A percentile compares a stretch with the other conserved stretches of the same genome.
phyloP scores from a whole-genome alignment of 37 sponge, comb jelly and placozoan genomes.

The Diacarnus erythraeanus region DNA sequence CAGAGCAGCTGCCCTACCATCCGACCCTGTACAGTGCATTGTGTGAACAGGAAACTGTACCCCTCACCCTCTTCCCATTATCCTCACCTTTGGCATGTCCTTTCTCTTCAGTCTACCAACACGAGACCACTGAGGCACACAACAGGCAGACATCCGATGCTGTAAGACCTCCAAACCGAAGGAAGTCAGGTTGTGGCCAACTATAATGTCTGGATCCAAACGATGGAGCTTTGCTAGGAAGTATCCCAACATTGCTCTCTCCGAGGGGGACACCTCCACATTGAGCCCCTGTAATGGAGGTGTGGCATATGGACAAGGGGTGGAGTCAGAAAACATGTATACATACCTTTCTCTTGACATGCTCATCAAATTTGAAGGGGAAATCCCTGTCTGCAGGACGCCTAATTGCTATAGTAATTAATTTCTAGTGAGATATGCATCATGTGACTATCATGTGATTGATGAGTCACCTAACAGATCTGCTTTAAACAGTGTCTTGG shows the following conservation, averaged over 20 bases:
- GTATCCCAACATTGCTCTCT: conserved; percentile 83
- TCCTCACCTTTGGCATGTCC: conserved; percentile 71
- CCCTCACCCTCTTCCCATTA: too few relatives aligned
- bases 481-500: conserved; percentile 38
- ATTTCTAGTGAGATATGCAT: too few relatives aligned
- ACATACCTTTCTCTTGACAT: conserved; percentile 53
- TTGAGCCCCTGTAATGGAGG: conserved; percentile 36
- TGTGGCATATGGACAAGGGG: too few relatives aligned
- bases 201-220: conserved; percentile 91
- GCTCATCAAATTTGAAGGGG: conserved; percentile 66
- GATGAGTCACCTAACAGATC: conserved; percentile 51
- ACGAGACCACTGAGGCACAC: conserved; percentile 93
- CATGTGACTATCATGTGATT: conserved; percentile 1
- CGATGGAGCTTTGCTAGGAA: conserved; percentile 85
- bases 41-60: neutral
- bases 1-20: conserved; percentile 37
- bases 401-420: conserved; percentile 53
- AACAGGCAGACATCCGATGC: conserved; percentile 73
- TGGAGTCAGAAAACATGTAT: neutral
- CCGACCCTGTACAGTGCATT: conserved; percentile 25
- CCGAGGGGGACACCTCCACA: conserved; percentile 66
- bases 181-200: conserved; percentile 37
- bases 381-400: conserved; percentile 54
- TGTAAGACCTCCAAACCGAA: conserved; percentile 55
- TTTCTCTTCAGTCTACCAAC: conserved; percentile 79